Conservation (phyloP, 2,113 vertebrate species). For the Colossoma macropomum region DNA sequence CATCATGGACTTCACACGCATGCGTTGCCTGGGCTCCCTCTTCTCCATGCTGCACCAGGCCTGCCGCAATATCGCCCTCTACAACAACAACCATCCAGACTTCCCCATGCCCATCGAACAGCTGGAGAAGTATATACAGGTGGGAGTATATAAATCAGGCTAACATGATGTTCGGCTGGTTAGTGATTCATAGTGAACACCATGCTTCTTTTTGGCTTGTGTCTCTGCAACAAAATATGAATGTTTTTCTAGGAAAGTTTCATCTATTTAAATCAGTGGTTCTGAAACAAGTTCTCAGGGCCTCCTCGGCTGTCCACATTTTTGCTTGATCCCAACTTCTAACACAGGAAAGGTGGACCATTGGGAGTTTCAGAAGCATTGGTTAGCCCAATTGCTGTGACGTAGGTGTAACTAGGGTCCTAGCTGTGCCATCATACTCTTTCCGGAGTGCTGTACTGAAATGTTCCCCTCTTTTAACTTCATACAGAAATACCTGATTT, state of each 20-base stretch:
- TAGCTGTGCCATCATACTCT: background rate
- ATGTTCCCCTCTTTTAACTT: background rate
- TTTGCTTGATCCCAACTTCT: too few species aligned
- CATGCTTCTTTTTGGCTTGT: background rate
- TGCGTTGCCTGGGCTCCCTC: slow-evolving; percentile 93
- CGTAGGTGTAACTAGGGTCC: background rate
- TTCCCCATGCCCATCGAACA: slow-evolving; percentile 98
- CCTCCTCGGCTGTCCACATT: too few species aligned
- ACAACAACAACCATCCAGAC: slow-evolving; percentile 97
- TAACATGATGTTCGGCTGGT: too few species aligned
- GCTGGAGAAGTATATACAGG: slow-evolving; percentile 96
- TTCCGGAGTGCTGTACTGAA: too few species aligned
- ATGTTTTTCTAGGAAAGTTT: too few species aligned
- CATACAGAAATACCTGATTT: slow-evolving; percentile 89
- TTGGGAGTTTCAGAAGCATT: too few species aligned
- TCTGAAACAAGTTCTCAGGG: too few species aligned
- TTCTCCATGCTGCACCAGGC: slow-evolving; percentile 99
- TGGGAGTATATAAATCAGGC: slow-evolving; percentile 54
- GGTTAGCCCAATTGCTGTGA: too few species aligned
- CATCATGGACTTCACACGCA: slow-evolving; percentile 97
- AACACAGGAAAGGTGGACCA: too few species aligned
- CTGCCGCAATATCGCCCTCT: slow-evolving; percentile 93
- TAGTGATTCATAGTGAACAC: background rate
- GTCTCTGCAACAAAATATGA: too few species aligned
- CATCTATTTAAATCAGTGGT: too few species aligned